Percentiles rank a stretch among this genome's conserved stretches.
phyloP scores from a whole-genome alignment of 2,888 invertebrate genomes.

The Linyphia triangularis region DNA sequence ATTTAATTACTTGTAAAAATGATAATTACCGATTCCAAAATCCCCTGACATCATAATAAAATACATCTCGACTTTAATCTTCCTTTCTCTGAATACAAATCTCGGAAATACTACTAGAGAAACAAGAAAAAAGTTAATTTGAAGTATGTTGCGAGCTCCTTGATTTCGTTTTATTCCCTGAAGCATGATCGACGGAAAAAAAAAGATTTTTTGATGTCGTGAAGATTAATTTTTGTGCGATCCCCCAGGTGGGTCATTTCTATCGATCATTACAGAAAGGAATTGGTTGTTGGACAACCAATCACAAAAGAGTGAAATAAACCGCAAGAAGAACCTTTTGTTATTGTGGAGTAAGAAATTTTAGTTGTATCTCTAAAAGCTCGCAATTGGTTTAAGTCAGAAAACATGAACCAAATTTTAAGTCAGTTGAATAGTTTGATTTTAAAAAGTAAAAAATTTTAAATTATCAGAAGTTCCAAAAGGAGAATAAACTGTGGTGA shows the following conservation, averaged over 20 bases:
- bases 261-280: conserved; percentile 22
- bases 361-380: too few relatives aligned
- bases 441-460: too few relatives aligned
- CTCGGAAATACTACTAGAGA: background rate
- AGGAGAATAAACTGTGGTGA: too few relatives aligned
- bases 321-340: background rate
- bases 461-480: too few relatives aligned
- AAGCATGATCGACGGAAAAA: background rate
- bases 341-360: too few relatives aligned
- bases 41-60: background rate
- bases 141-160: background rate
- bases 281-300: background rate
- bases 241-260: conserved; percentile 6
- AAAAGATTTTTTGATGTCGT: background rate
- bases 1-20: conserved; percentile 16
- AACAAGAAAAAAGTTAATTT: background rate
- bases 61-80: background rate
- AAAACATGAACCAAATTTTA: too few relatives aligned
- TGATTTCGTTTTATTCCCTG: background rate
- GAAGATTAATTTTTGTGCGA: background rate
- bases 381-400: too few relatives aligned
- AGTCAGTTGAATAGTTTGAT: too few relatives aligned
- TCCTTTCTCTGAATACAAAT: too few relatives aligned
- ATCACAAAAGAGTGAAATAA: background rate
- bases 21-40: background rate